phyloP scores from a whole-genome alignment of 1,140 invertebrate species.

The Drosophila pseudoobscura region DNA sequence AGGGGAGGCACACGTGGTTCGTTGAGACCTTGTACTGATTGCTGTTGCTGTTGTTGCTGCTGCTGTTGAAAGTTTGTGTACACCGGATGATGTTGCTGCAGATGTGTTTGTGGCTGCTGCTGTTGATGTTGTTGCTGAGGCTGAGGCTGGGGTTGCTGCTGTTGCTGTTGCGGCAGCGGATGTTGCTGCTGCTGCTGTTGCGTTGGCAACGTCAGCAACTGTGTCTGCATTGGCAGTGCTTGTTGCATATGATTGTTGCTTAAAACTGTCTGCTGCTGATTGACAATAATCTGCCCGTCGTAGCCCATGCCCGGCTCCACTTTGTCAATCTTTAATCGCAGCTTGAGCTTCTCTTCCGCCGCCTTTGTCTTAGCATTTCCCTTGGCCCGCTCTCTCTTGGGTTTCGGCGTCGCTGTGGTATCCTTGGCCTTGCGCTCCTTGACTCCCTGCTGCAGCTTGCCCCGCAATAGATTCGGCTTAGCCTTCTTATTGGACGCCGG shows the following conservation, averaged over 20 bases:
- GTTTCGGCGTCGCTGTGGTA: conserved; percentile 54
- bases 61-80: conserved; percentile 56
- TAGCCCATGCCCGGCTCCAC: conserved; percentile 86
- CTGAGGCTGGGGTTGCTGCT: conserved; percentile 20
- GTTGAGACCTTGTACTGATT: conserved; percentile 83
- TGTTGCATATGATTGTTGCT: conserved; percentile 54
- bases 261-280: conserved; percentile 44
- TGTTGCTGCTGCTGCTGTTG: conserved; percentile 31
- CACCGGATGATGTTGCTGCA: conserved; percentile 47
- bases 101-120: conserved; percentile 22
- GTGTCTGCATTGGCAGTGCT: conserved; percentile 26
- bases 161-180: conserved; percentile 14
- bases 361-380: conserved; percentile 80
- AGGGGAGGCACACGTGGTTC: conserved; percentile 93
- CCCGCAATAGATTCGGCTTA: conserved; percentile 73
- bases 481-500: conserved; percentile 55
- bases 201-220: conserved; percentile 9
- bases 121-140: conserved; percentile 25
- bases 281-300: conserved; percentile 26
- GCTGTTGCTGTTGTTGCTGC: conserved; percentile 51
- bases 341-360: conserved; percentile 90
- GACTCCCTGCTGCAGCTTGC: conserved; percentile 76
- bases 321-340: conserved; percentile 92
- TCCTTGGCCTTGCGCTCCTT: conserved; percentile 80
- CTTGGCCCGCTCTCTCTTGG: conserved; percentile 78